Percentiles rank a stretch among this genome's conserved stretches.
Evolutionary conservation across 2,888 invertebrate species (phyloP).

Genomic region (Drosophila recens): DNA sequence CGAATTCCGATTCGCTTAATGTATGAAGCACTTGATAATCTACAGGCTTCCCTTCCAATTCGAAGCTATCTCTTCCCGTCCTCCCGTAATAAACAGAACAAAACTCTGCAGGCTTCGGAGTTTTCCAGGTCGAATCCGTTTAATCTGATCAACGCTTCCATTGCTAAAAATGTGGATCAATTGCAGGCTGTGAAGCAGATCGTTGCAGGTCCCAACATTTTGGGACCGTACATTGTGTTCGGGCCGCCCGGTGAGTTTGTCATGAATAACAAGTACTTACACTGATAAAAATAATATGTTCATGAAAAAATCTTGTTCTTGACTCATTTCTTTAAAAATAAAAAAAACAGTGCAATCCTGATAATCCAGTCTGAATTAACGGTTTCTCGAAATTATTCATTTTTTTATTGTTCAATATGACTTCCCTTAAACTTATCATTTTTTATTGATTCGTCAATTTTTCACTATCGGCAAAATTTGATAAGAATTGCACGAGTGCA

Average conservation of each 20-base stretch:
- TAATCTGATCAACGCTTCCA: neutral
- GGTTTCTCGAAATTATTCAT: too few relatives aligned
- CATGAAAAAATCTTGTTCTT: too few relatives aligned
- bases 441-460: too few relatives aligned
- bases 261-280: neutral
- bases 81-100: neutral
- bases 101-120: neutral
- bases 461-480: too few relatives aligned
- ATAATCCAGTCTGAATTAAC: too few relatives aligned
- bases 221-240: neutral
- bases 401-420: too few relatives aligned
- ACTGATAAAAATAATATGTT: neutral
- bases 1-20: neutral
- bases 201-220: neutral
- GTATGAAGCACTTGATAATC: neutral
- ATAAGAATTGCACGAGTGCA: too few relatives aligned
- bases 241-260: neutral
- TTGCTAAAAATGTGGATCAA: neutral
- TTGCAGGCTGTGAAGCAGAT: slow-evolving; percentile 1
- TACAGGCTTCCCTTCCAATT: neutral
- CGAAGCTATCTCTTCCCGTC: neutral
- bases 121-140: neutral
- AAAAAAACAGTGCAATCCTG: too few relatives aligned
- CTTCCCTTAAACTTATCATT: too few relatives aligned
- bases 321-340: too few relatives aligned